A percentile compares a stretch with the other conserved stretches of the same genome.
These are phyloP conservation scores for Temnothorax nylanderi DNA, from an alignment of 1,140 invertebrate genomes.

Conservation along the genomic window DNA sequence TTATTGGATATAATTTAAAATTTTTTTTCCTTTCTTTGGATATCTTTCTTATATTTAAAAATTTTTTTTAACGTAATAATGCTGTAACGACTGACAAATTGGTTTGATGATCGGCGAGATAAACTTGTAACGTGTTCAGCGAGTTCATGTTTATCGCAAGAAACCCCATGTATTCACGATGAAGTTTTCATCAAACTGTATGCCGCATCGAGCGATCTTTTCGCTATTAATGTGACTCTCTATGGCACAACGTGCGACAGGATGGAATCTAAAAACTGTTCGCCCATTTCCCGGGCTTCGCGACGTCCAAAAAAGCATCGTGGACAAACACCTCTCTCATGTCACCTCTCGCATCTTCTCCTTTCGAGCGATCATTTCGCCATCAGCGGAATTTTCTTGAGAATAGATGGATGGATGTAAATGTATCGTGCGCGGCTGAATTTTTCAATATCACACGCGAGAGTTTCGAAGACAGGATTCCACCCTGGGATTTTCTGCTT, in stretches of 20 bases:
- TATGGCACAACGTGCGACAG: slow-evolving; percentile 13
- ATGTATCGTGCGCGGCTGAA: slow-evolving; percentile 7
- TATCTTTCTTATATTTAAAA: neutral
- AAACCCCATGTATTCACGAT: slow-evolving; percentile 15
- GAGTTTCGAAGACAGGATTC: neutral
- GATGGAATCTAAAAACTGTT: slow-evolving; percentile 22
- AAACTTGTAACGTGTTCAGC: neutral
- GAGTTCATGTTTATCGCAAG: slow-evolving; percentile 18
- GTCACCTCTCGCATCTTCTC: neutral
- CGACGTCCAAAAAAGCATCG: slow-evolving; percentile 47
- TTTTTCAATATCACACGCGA: slow-evolving; percentile 40
- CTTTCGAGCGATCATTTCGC: slow-evolving; percentile 1
- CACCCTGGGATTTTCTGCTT: neutral
- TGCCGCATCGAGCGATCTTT: slow-evolving; percentile 1
- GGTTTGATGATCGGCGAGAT: neutral
- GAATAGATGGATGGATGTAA: slow-evolving; percentile 16
- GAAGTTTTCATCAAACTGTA: slow-evolving; percentile 14
- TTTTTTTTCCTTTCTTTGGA: neutral
- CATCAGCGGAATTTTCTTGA: slow-evolving; percentile 41
- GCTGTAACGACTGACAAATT: neutral
- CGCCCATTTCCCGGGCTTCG: neutral
- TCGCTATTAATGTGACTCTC: slow-evolving; percentile 48
- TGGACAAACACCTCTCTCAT: neutral
- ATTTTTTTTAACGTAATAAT: neutral
- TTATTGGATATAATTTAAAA: neutral